phyloP scores from a whole-genome alignment of 2,888 invertebrate species.

The Melipona beecheii region DNA sequence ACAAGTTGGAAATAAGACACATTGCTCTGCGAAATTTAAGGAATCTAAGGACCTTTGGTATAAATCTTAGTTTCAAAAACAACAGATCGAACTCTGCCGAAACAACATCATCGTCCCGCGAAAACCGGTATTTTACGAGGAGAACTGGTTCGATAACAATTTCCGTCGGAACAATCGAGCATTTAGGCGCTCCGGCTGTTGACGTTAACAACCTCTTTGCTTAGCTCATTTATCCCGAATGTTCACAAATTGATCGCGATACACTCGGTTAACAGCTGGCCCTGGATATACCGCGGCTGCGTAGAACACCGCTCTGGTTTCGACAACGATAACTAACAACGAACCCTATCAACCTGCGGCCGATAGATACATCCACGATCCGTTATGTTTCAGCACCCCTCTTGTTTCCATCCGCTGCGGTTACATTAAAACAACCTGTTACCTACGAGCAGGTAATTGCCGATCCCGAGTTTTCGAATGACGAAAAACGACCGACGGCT shows the following conservation, averaged over 20 bases:
- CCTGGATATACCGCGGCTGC: conserved; percentile 4
- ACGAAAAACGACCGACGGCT: conserved; percentile 51
- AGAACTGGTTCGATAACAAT: neutral
- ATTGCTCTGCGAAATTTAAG: too few relatives aligned
- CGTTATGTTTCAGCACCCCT: conserved; percentile 56
- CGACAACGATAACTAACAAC: conserved; percentile 63
- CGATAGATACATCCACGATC: conserved; percentile 65
- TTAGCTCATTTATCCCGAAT: conserved; percentile 48
- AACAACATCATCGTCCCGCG: neutral
- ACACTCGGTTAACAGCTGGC: conserved; percentile 66
- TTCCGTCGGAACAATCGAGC: neutral
- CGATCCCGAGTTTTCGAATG: conserved; percentile 53
- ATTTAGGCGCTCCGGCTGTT: neutral
- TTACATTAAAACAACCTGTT: conserved; percentile 77
- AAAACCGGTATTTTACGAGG: neutral
- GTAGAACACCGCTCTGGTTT: conserved; percentile 63
- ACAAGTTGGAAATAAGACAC: too few relatives aligned
- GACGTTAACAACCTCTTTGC: conserved; percentile 44
- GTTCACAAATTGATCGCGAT: conserved; percentile 61
- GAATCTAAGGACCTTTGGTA: too few relatives aligned
- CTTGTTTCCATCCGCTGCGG: conserved; percentile 71
- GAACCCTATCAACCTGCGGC: conserved; percentile 54
- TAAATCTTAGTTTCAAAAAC: too few relatives aligned
- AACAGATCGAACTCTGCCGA: neutral
- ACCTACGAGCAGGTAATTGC: conserved; percentile 61